phyloP scores from a whole-genome alignment of 2,888 invertebrate genomes.

The Gymnocheta viridis region DNA sequence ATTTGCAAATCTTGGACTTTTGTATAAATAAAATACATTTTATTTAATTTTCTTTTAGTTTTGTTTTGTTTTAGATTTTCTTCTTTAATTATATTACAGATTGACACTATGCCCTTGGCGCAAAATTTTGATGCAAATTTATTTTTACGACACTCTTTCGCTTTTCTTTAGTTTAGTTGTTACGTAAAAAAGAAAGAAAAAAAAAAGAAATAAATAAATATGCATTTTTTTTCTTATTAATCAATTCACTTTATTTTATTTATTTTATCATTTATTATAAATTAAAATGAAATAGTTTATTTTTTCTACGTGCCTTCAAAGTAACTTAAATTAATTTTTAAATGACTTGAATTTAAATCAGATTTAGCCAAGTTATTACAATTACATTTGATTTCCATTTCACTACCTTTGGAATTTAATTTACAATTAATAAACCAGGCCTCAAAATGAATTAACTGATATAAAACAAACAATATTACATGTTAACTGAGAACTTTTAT shows the following conservation, averaged over 20 bases:
- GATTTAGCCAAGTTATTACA: slow-evolving; percentile 45
- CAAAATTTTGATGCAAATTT: slow-evolving; percentile 51
- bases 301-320: slow-evolving; percentile 1
- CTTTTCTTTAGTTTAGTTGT: slow-evolving; percentile 43
- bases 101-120: slow-evolving; percentile 68
- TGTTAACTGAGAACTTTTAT: slow-evolving; percentile 22
- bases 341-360: slow-evolving; percentile 53
- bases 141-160: slow-evolving; percentile 30
- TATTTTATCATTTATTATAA: slow-evolving; percentile 28
- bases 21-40: slow-evolving; percentile 11
- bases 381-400: slow-evolving; percentile 53
- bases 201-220: slow-evolving; percentile 34
- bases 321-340: slow-evolving; percentile 17
- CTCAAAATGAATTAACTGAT: slow-evolving; percentile 14
- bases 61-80: slow-evolving; percentile 15
- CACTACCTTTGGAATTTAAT: slow-evolving; percentile 60
- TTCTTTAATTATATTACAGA: slow-evolving; percentile 47
- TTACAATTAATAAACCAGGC: slow-evolving; percentile 20
- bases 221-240: slow-evolving; percentile 32
- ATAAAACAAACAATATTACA: slow-evolving; percentile 1
- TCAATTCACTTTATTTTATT: slow-evolving; percentile 31
- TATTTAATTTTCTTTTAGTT: neutral
- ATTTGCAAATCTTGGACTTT: slow-evolving; percentile 34
- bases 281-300: slow-evolving; percentile 20
- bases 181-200: slow-evolving; percentile 61